Base-by-base conservation (phyloP, 2,888 invertebrate genomes). In the Eupithecia subfuscata region DNA sequence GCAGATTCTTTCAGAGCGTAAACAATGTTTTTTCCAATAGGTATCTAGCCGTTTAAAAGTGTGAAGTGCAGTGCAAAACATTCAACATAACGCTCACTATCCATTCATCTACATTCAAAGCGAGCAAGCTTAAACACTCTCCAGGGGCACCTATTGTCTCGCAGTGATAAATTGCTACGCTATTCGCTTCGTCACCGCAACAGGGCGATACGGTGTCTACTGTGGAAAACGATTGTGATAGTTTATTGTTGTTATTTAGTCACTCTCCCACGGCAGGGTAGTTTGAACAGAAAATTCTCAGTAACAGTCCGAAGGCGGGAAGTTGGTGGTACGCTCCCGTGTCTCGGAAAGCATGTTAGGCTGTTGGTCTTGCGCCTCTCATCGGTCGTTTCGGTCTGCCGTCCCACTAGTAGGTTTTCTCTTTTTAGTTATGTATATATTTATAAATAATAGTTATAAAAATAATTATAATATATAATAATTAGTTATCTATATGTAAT, bases 141-240 rank as follows among this genome's bases (percentile, higher is more conserved):
- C 81, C 25, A 22, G 81, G 79, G 82, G 76, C 70, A 60, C 76
- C 78, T 76, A 82, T 82, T 83, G 82, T 83, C 82, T 82, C 77
- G 70, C 70, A 64, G 80, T 83, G 82, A 83, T 82, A 83, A 81
- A 83, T 83, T 80, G 82, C 80, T 80, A 79, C 74, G 70, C 81
- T 76, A 79, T 81, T 80, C 78, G 76, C 78, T 76, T 73, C 78
- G 81, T 80, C 79, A 74, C 76, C 72, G 75, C 74, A 69, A 78
- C 71, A 76, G 79, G 69, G 37, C 74, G 73, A 68, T 69, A 52
- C 71, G 70, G 14, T 22, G 43, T 60, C 60, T 60, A 67, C 65
- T 67, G n/a, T 67, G 37, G 0, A 67, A 60, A 25, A 60, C 22
- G 12, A 60, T 60, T 60, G 25, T 25, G 60, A 60, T 25, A 12